phyloP scores from a whole-genome alignment of 2,888 invertebrate species.

The Lasioglossum oenotherae region DNA sequence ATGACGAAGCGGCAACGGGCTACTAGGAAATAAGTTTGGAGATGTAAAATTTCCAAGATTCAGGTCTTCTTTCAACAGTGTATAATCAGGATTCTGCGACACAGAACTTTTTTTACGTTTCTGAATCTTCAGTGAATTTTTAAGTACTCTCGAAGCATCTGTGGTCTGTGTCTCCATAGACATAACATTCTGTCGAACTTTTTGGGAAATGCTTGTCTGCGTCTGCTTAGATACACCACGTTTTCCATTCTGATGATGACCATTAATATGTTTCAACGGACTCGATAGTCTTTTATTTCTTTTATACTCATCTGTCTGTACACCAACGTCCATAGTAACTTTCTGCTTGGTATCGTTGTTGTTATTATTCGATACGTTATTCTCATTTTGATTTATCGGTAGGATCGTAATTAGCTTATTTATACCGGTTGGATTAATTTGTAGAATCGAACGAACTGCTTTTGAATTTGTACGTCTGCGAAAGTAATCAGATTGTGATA shows the following conservation, averaged over 20 bases:
- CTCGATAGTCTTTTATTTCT: constrained; percentile 66
- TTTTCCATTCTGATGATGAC: constrained; percentile 44
- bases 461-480: constrained; percentile 65
- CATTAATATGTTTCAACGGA: constrained; percentile 65
- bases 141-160: constrained; percentile 46
- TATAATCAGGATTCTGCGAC: constrained; percentile 58
- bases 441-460: constrained; percentile 46
- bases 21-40: constrained; percentile 77
- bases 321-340: constrained; percentile 72
- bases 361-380: constrained; percentile 23
- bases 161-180: constrained; percentile 81
- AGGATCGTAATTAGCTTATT: constrained; percentile 72
- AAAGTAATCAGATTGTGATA: constrained; percentile 33
- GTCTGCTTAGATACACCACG: constrained; percentile 79
- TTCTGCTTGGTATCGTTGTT: constrained; percentile 20
- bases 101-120: constrained; percentile 51
- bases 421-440: constrained; percentile 40
- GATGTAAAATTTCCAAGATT: constrained; percentile 70
- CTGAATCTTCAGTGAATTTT: constrained; percentile 45
- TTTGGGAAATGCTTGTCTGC: constrained; percentile 76
- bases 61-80: constrained; percentile 70
- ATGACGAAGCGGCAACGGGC: constrained; percentile 79
- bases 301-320: constrained; percentile 80
- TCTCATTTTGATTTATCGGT: constrained; percentile 61
- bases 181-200: constrained; percentile 71